A percentile compares a stretch with the other conserved stretches of the same genome.
Conservation (phyloP, 2,888 invertebrate genomes). For the Xylota sylvarum region DNA sequence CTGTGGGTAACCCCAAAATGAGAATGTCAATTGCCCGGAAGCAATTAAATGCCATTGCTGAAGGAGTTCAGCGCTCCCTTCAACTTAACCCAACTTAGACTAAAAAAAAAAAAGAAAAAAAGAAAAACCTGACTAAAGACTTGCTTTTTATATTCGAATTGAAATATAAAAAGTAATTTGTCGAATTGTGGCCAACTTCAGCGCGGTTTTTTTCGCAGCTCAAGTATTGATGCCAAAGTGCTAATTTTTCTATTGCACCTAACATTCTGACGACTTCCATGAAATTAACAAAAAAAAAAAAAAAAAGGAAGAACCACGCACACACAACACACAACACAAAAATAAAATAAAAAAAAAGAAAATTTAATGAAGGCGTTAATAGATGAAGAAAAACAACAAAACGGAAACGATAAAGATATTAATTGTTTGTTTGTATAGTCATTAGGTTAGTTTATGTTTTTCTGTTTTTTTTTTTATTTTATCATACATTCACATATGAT, state of each 20-base stretch:
- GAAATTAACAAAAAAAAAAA: conserved; percentile 5
- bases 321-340: conserved; percentile 4
- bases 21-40: conserved; percentile 67
- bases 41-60: conserved; percentile 72
- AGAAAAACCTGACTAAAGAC: conserved; percentile 55
- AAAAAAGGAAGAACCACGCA: neutral
- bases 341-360: neutral
- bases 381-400: conserved; percentile 25
- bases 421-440: conserved; percentile 72
- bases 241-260: conserved; percentile 26
- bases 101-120: conserved; percentile 46
- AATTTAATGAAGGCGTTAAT: conserved; percentile 10
- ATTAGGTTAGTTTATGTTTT: conserved; percentile 68
- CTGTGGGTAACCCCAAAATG: conserved; percentile 42
- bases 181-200: conserved; percentile 53
- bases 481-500: neutral
- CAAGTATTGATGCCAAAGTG: conserved; percentile 3
- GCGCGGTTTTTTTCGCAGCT: neutral
- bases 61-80: conserved; percentile 56
- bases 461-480: conserved; percentile 18
- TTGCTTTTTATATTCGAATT: conserved; percentile 69
- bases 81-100: conserved; percentile 57
- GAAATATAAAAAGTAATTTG: conserved; percentile 74
- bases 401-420: conserved; percentile 58
- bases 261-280: conserved; percentile 42